Percentiles rank a stretch among this genome's conserved stretches.
These are phyloP conservation scores for Microdon myrmicae DNA, from an alignment of 2,888 invertebrate species.

Conservation along the genomic window DNA sequence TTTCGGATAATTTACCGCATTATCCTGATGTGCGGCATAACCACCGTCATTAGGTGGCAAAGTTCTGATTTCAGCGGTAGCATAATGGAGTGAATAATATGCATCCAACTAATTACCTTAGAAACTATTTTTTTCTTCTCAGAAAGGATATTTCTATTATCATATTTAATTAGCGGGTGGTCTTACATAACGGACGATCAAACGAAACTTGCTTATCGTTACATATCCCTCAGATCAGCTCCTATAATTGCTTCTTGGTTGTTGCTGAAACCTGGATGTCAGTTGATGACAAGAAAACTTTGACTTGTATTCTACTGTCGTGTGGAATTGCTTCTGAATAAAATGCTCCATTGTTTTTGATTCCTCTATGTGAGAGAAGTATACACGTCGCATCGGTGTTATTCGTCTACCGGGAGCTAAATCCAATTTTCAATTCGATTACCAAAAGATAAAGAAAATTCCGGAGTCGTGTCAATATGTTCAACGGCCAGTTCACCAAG, in stretches of 20 bases:
- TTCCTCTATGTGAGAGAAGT: neutral
- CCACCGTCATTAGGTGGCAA: slow-evolving; percentile 43
- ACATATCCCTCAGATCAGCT: too few species aligned
- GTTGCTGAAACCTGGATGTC: too few species aligned
- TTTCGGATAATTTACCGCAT: slow-evolving; percentile 51
- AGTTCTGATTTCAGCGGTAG: neutral
- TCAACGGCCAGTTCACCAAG: too few species aligned
- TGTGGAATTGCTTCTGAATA: slow-evolving; percentile 20
- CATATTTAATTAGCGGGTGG: slow-evolving; percentile 17
- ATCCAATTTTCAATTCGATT: slow-evolving; percentile 53
- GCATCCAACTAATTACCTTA: slow-evolving; percentile 27
- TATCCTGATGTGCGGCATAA: slow-evolving; percentile 46
- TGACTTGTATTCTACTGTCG: too few species aligned
- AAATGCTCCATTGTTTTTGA: neutral
- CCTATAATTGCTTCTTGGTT: too few species aligned
- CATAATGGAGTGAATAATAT: slow-evolving; percentile 23
- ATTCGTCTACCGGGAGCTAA: slow-evolving; percentile 37
- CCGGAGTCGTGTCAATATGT: slow-evolving; percentile 50
- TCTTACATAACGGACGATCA: too few species aligned
- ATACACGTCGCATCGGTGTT: slow-evolving; percentile 28
- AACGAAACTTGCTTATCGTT: too few species aligned
- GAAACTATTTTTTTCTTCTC: neutral
- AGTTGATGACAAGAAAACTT: too few species aligned
- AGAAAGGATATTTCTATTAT: neutral
- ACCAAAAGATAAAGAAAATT: slow-evolving; percentile 50